Conservation (phyloP, 1,140 invertebrate species). For the Sycophila sp. region DNA sequence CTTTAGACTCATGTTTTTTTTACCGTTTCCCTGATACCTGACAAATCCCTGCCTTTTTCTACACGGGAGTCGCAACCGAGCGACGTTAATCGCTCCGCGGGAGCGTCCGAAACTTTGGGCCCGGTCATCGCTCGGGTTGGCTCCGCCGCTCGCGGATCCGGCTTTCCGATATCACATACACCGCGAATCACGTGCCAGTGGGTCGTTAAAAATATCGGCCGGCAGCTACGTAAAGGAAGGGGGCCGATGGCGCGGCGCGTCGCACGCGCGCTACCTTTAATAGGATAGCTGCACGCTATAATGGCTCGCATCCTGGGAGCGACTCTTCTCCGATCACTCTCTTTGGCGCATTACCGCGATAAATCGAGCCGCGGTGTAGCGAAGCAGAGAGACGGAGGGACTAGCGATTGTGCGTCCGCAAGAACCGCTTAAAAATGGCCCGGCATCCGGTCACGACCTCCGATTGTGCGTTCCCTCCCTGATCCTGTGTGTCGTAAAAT, state of each 20-base stretch:
- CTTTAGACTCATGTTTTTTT: too few species aligned
- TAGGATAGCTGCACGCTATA: conserved; percentile 45
- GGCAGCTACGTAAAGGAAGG: too few species aligned
- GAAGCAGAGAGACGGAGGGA: neutral
- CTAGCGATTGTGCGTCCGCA: neutral
- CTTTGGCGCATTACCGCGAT: neutral
- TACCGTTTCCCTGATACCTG: too few species aligned
- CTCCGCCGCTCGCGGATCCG: neutral
- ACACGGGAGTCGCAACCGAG: too few species aligned
- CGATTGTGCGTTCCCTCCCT: neutral
- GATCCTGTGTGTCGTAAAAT: too few species aligned
- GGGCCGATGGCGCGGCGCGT: conserved; percentile 25
- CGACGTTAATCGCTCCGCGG: conserved; percentile 40
- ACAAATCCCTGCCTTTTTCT: too few species aligned
- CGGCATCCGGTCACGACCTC: neutral
- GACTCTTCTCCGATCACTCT: neutral
- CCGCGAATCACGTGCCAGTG: conserved; percentile 37
- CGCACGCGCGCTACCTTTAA: conserved; percentile 35
- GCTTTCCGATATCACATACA: conserved; percentile 14
- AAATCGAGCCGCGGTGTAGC: neutral
- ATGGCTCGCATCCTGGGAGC: conserved; percentile 36
- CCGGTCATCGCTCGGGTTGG: conserved; percentile 12
- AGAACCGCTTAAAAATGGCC: conserved; percentile 11
- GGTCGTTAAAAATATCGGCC: conserved; percentile 45
- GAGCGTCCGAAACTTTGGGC: conserved; percentile 31